phyloP scores from a whole-genome alignment of 2,888 invertebrate species.

The Camponotus fellah region DNA sequence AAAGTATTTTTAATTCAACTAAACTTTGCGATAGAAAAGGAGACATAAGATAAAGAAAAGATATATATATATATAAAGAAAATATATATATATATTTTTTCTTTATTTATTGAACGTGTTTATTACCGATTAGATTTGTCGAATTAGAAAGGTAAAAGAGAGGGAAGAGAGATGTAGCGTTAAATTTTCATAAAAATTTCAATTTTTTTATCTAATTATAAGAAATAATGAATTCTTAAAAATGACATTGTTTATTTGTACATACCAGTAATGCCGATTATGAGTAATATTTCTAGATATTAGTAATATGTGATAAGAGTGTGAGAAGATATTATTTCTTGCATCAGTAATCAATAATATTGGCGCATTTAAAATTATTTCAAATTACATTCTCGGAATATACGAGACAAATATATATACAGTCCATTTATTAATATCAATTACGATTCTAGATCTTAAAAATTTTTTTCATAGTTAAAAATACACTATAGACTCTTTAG shows the following conservation, averaged over 20 bases:
- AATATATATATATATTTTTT: not conserved
- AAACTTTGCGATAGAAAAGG: not conserved
- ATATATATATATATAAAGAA: not conserved
- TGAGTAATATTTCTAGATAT: not conserved
- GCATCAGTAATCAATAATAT: not conserved
- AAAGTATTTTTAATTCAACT: not conserved
- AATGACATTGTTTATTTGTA: not conserved
- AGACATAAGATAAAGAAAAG: not conserved
- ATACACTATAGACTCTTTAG: not conserved
- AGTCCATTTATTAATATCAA: not conserved
- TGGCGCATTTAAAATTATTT: not conserved
- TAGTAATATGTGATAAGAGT: not conserved
- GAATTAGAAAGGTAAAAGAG: not conserved
- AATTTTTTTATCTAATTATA: not conserved
- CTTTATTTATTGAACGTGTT: not conserved
- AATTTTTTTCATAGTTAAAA: not conserved
- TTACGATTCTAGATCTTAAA: not conserved
- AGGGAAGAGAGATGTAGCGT: not conserved
- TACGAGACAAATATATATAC: not conserved
- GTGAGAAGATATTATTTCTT: not conserved
- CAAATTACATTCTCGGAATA: not conserved
- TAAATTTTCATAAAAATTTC: not conserved
- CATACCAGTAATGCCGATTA: not conserved
- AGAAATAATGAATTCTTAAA: too few relatives aligned
- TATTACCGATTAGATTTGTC: not conserved